phyloP scores from a whole-genome alignment of 2,888 invertebrate genomes.

The Cerastoderma edule region DNA sequence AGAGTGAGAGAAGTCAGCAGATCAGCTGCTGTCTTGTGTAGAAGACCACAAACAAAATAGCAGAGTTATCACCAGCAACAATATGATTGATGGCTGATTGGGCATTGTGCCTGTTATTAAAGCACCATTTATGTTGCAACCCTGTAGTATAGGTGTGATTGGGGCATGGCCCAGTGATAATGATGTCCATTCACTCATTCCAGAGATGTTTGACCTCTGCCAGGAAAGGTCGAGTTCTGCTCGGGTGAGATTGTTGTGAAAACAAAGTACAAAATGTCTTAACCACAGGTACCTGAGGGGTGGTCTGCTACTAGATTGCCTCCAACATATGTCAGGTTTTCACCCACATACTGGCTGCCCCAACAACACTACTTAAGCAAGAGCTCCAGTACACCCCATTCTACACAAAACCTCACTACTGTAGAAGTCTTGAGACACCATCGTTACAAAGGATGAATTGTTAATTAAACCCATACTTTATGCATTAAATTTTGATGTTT shows the following conservation, averaged over 20 bases:
- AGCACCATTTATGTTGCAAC: conserved; percentile 22
- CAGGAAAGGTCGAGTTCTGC: conserved; percentile 12
- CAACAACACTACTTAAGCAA: too few relatives aligned
- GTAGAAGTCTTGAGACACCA: too few relatives aligned
- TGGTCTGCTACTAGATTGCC: conserved; percentile 4
- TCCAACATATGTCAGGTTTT: background rate
- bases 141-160: conserved; percentile 7
- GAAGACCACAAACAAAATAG: too few relatives aligned
- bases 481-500: too few relatives aligned
- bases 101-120: conserved; percentile 17
- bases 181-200: conserved; percentile 12
- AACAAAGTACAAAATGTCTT: conserved; percentile 12
- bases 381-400: too few relatives aligned
- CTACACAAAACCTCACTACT: too few relatives aligned
- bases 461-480: too few relatives aligned
- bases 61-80: conserved; percentile 4
- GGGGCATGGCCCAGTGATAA: conserved; percentile 11
- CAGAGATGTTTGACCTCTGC: conserved; percentile 23
- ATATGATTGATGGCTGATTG: conserved; percentile 15
- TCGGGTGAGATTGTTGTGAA: conserved; percentile 14
- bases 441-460: too few relatives aligned
- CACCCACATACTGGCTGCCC: too few relatives aligned
- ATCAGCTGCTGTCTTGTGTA: too few relatives aligned
- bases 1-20: too few relatives aligned
- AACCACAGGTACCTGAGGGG: background rate